These are phyloP conservation scores for Nothobranchius furzeri DNA, from an alignment of 2,113 vertebrate species.

Conservation along the genomic window DNA sequence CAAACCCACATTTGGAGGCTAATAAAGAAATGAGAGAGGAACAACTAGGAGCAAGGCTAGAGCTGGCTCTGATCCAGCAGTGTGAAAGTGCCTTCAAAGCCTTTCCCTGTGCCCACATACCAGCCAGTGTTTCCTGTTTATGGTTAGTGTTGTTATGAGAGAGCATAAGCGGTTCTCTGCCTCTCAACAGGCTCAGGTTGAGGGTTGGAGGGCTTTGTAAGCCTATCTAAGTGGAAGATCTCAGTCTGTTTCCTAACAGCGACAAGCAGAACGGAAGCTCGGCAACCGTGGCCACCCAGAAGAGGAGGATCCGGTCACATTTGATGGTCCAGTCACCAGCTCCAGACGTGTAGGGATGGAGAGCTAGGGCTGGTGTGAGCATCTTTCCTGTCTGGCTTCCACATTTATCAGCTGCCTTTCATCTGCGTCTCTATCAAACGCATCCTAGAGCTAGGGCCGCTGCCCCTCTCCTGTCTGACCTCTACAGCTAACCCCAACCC, in stretches of 20 bases:
- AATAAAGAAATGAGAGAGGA: constrained; percentile 18
- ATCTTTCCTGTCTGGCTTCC: constrained; percentile 21
- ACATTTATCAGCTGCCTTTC: constrained; percentile 12
- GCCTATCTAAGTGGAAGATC: constrained; percentile 65
- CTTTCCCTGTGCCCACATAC: constrained; percentile 66
- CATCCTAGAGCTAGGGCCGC: too few relatives aligned
- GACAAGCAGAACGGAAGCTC: constrained; percentile 48
- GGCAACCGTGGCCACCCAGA: constrained; percentile 74
- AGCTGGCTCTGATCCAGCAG: constrained; percentile 52
- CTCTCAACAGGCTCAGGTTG: constrained; percentile 66
- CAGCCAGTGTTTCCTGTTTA: constrained; percentile 70
- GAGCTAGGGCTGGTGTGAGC: constrained; percentile 31
- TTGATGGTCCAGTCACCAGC: constrained; percentile 71
- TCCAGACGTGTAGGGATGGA: constrained; percentile 53
- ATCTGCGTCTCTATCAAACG: too few relatives aligned
- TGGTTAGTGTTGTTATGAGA: constrained; percentile 72
- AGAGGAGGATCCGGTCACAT: constrained; percentile 55
- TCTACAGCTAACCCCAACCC: too few relatives aligned
- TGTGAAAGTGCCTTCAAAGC: constrained; percentile 71
- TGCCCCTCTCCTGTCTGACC: too few relatives aligned
- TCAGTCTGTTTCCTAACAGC: constrained; percentile 53
- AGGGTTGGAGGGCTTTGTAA: constrained; percentile 58
- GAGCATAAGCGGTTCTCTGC: constrained; percentile 73
- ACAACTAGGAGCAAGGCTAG: constrained; percentile 15
- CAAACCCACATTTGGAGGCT: constrained; percentile 40